A percentile compares a stretch with the other conserved stretches of the same genome.
These are phyloP conservation scores for Noctilio leporinus DNA, from an alignment of 2,113 vertebrate species.

Conservation along the genomic window DNA sequence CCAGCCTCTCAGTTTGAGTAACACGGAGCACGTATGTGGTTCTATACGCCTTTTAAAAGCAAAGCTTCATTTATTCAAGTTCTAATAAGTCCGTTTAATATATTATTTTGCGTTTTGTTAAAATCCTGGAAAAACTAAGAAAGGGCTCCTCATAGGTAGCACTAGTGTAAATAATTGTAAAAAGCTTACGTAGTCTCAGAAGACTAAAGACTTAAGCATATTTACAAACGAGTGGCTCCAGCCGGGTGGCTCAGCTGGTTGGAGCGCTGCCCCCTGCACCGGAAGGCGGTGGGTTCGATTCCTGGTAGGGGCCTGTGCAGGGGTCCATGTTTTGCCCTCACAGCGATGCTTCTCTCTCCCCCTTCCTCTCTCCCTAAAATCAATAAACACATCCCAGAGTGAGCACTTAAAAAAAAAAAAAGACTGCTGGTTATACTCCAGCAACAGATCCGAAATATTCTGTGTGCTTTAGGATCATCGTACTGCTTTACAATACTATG, in stretches of 20 bases:
- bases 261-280: not conserved
- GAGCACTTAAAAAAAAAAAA: not conserved
- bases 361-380: not conserved
- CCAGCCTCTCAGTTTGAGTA: not conserved
- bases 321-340: too few relatives aligned
- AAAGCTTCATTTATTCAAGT: not conserved
- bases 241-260: not conserved
- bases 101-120: not conserved
- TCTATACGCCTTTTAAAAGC: not conserved
- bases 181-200: too few relatives aligned
- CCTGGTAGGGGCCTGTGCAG: not conserved
- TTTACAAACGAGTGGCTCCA: not conserved
- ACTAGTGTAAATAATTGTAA: not conserved
- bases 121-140: not conserved
- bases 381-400: not conserved
- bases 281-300: not conserved
- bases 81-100: not conserved
- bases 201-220: accelerated
- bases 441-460: accelerated
- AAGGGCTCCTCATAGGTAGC: not conserved
- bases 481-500: accelerated
- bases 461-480: not conserved
- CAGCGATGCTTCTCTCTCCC: not conserved
- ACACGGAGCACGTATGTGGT: accelerated
- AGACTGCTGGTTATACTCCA: not conserved